These are phyloP conservation scores for Salvelinus sp. DNA, from an alignment of 2,113 vertebrate species.

Conservation along the genomic window DNA sequence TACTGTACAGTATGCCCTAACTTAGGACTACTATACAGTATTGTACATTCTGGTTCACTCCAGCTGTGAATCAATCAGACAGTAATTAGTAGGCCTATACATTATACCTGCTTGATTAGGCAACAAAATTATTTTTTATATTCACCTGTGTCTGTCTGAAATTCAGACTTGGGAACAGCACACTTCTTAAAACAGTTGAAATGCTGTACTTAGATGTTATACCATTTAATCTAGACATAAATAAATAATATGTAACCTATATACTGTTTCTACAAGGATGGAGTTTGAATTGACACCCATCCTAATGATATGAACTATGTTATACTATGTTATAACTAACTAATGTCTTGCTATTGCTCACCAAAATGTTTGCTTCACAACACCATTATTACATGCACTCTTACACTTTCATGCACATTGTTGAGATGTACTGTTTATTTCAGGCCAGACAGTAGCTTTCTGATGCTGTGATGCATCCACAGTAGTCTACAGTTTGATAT, in stretches of 20 bases:
- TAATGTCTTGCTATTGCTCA: neutral
- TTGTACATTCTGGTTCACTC: slow-evolving; percentile 1
- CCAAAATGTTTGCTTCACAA: neutral
- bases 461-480: too few species aligned
- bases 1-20: neutral
- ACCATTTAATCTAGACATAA: too few species aligned
- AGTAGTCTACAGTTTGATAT: too few species aligned
- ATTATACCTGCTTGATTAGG: too few species aligned
- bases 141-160: too few species aligned
- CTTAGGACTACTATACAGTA: neutral
- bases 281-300: neutral
- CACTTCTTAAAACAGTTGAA: neutral
- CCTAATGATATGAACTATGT: neutral
- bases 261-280: neutral
- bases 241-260: neutral
- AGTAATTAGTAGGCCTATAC: too few species aligned
- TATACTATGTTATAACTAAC: too few species aligned
- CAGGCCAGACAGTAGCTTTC: neutral
- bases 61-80: neutral
- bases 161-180: neutral
- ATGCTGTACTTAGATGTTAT: too few species aligned
- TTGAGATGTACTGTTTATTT: neutral
- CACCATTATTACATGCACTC: neutral
- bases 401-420: neutral
- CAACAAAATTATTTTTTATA: too few species aligned